Base-by-base conservation (phyloP, 2,113 vertebrate genomes). In the Syngnathus typhle region DNA sequence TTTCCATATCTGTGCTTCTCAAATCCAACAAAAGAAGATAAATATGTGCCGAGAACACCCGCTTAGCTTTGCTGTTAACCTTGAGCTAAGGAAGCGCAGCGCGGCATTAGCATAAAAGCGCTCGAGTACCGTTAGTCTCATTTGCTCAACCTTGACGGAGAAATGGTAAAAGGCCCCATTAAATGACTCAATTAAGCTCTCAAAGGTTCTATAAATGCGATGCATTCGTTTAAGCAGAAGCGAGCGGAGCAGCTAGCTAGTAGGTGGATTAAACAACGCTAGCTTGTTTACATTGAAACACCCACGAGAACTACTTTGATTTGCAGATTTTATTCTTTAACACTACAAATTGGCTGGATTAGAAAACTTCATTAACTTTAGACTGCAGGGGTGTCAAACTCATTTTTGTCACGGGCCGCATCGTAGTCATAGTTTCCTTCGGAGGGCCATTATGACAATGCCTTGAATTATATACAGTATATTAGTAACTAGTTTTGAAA, bases 91-190 rank as follows among this genome's bases (percentile, higher is more conserved):
- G 65, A 80, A 72, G 51, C 63, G 65, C 8, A 49, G 51, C 58
- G 49, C 21, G 32, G 23, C 21, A 27, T 18, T 7, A 37, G 38
- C 51, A 37, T 68, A 64, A 67, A 65, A 65, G 6, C 21, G 62
- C 58, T 46, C 36, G 44, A 64, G 61, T 54, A n/a, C 19, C 54
- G 18, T 1, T 60, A 1, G 38, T 19, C 47, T 44, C 60, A 15
- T 62, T 62, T 38, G n/a, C 11, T 73, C 10, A 72, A 84, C 88
- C 84, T 88, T 84, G 82, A 81, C 64, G 74, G 63, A 74, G 69
- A 73, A 39, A 84, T 75, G 58, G 77, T 88, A 82, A 88, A 89
- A 85, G 19, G 83, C 81, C 73, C 86, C 85, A 85, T 88, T 87
- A 87, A 86, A 63, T 78, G 68, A 54, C 84, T 82, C 69, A 71